Conservation (phyloP, 2,797 vertebrate genomes). For the Ptychadena robeensis region DNA sequence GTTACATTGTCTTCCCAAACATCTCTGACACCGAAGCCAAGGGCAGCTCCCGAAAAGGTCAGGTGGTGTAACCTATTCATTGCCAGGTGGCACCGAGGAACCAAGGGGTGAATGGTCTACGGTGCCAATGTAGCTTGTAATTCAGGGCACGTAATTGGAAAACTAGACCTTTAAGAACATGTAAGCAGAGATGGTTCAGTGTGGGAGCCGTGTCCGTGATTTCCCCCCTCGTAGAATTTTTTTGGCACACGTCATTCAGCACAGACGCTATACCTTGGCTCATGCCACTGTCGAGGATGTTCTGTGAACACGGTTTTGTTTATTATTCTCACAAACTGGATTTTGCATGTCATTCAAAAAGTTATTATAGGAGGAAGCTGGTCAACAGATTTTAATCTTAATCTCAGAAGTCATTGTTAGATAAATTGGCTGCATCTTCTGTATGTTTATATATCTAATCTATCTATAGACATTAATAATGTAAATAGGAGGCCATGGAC, state of each 20-base stretch:
- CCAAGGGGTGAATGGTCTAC: background rate
- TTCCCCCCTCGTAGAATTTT: background rate
- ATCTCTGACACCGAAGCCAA: conserved; percentile 53
- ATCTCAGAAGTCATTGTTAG: background rate
- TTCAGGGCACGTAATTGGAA: background rate
- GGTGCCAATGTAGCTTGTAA: background rate
- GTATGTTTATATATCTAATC: no score
- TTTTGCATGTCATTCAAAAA: background rate
- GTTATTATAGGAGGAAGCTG: conserved; percentile 4
- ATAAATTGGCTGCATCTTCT: background rate
- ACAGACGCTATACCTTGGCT: background rate
- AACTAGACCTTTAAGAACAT: background rate
- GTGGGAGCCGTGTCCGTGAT: background rate
- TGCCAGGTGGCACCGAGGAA: conserved; percentile 8
- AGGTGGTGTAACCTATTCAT: conserved; percentile 53
- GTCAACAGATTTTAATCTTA: background rate
- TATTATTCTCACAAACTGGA: conserved; percentile 16
- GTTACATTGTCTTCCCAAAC: conserved; percentile 59
- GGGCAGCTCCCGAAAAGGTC: conserved; percentile 58
- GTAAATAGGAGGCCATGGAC: no score
- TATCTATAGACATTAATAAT: background rate
- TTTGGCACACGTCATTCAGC: background rate
- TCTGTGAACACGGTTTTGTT: conserved; percentile 18
- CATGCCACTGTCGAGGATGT: background rate
- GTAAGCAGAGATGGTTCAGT: background rate